These are phyloP conservation scores for Yponomeuta evonymella DNA, from an alignment of 2,888 invertebrate species.

Conservation along the genomic window DNA sequence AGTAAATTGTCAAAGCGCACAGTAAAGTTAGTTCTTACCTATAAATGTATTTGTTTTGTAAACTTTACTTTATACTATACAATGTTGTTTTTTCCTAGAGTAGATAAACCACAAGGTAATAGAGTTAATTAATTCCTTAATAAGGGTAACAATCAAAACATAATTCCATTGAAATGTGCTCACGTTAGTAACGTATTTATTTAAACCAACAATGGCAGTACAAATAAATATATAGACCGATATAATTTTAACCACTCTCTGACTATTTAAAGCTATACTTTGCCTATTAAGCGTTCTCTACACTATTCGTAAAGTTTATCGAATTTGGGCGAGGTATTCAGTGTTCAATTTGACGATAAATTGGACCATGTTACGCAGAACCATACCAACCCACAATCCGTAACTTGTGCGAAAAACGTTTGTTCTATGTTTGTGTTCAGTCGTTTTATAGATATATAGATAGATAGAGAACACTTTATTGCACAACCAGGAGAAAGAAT, in stretches of 20 bases:
- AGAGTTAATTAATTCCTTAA: background rate
- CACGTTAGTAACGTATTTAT: background rate
- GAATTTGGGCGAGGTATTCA: too few relatives aligned
- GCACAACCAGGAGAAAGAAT: too few relatives aligned
- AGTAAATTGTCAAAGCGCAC: conserved; percentile 63
- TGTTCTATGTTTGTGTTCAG: too few relatives aligned
- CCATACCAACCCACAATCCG: too few relatives aligned
- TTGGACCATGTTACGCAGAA: too few relatives aligned
- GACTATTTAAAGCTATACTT: background rate
- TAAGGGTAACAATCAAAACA: background rate
- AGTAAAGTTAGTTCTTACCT: conserved; percentile 48
- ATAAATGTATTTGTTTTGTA: conserved; percentile 21
- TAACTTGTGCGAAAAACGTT: too few relatives aligned
- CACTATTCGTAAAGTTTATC: too few relatives aligned
- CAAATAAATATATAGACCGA: background rate
- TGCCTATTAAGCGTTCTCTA: background rate
- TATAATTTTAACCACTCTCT: background rate
- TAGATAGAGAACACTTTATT: too few relatives aligned
- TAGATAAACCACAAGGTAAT: background rate
- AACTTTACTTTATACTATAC: background rate
- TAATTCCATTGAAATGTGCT: background rate
- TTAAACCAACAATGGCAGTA: background rate
- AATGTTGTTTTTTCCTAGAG: background rate
- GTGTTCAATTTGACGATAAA: too few relatives aligned
- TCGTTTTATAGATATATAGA: too few relatives aligned